Base-by-base conservation (phyloP, 2,797 vertebrate genomes). In the Gymnoscopelus microlampas region DNA sequence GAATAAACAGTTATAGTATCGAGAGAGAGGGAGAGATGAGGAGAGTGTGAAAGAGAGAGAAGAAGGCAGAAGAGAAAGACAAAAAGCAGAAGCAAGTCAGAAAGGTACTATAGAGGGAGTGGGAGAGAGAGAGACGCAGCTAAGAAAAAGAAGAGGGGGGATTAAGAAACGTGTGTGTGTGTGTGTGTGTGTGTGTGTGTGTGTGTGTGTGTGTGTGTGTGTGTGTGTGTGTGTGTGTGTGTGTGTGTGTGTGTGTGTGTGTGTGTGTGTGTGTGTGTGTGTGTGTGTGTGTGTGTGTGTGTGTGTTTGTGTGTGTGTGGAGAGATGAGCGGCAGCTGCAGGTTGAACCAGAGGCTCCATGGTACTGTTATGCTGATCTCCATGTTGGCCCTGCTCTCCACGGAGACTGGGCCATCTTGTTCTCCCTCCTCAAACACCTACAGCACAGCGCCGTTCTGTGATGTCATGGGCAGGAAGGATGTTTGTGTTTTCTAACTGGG, bases 341-440 rank as follows among this genome's bases (percentile, higher is more conserved):
- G 70, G 48, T 76, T 54, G 82, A 74, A 85, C 80, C 74, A 13
- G 63, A 78, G 69, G 74, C 69, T 86, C 80, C 77, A 61, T 75
- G 54, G 3, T 79, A 56, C 84, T 49, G 68, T 67, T 84, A 78
- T 78, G 70, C 79, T 85, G 70, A 83, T 81, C 77, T 73, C 66
- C 65, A 4, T 87, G 84, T 92, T 93, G 88, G 85, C 80, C 73
- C 77, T 82, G 67, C 68, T 83, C 81, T 76, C 85, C 77, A 57
- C 5, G 14, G 75, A 75, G 74, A 84, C 84, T 68, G 70, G 79
- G 73, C 70, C 66, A 66, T 74, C 84, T 81, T 68, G 4, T 64
- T 80, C 73, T 79, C 53, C 66, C 63, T 61, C 48, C 84, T 77
- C 68, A 66, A 53, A 29, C 50, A 71, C 48, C 61, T 23, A 51